Evolutionary conservation across 2,888 invertebrate species (phyloP), one percentile per base, ranked within the genome.

Genomic region (Tinea semifulvella): DNA sequence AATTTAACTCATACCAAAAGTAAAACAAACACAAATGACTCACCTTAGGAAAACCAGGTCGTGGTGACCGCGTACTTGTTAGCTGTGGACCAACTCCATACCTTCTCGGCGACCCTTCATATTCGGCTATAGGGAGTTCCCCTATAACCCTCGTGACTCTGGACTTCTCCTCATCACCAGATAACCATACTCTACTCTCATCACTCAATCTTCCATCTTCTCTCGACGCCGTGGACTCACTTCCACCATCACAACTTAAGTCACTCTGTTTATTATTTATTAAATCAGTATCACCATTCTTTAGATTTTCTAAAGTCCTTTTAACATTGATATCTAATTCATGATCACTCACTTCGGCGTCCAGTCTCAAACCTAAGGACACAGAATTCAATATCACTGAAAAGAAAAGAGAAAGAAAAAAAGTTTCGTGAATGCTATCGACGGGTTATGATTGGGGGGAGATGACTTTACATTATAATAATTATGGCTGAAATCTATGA

Each of bases 41-140:
- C 11, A 82, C 82, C 82, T 94, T 93, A 49, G 94, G 94, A 76
- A 94, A 94, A 11, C 94, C 95, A 42, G 94, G 94, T 55, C 93
- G 82, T 35, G 92, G 91, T 49, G 91, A 87, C 65, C 90, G 88
- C 49, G 86, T 83, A 36, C 85, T 85, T 51, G 86, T 82, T 56
- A 89, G 87, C 51, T 89, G 90, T 42, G 88, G 85, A 18, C 86
- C 83, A 46, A 88, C 84, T 3, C 94, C 94, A 64, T 94, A 94
- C 53, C 95, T 85, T 53, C 94, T 81, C 11, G 95, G 95, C 31
- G 94, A 95, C 11, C 93, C 94, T 55, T 95, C 94, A 64, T 96
- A 96, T 61, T 95, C 93, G 14, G 95, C 94, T 55, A 96, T 95
- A n/a, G 94, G 94, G 56, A 93, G 79, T 68, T 87, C 90, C 39